Evolutionary conservation across 2,888 invertebrate species (phyloP), one percentile per base, ranked within the genome.

Genomic region (Agonum fuliginosum): DNA sequence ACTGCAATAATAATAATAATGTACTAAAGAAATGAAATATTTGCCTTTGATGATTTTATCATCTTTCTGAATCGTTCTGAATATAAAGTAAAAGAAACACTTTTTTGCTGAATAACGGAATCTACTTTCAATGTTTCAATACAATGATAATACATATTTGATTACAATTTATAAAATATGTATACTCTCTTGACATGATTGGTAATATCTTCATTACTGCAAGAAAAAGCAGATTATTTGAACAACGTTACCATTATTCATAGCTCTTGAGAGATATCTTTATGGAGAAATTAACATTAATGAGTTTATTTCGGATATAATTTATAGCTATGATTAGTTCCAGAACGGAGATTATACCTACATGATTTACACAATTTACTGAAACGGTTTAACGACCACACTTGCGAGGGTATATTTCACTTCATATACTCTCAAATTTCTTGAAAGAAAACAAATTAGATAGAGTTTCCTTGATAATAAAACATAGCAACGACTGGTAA

Each of bases 321-420:
- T 62, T 62, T 62, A 62, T 62, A 30, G 58, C 58, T 27, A 4
- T 62, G 30, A 62, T 62, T 62, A 62, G 58, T 62, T 62, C 58
- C 58, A 62, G 58, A 62, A 54, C 54, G 54, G 20, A 17, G 34
- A 27, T 30, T 30, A 27, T 62, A 62, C 14, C 58, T 30, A 17
- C 30, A 8, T 24, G 58, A 62, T 62, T 27, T 30, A 27, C 58
- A 62, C 27, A 30, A 34, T 62, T 62, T 62, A 27, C 27, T 8
- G 58, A 62, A 62, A 62, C 30, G 27, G 58, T 27, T 62, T 27
- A 27, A 62, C 17, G 58, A 12, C 8, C 30, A 8, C 58, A 62
- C 30, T 62, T 62, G 58, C 14, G 1, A 2, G 5, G 4, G 17
- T 30, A 62, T 62, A 62, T 46, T 14, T 46, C 46, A 17, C 17